Conservation (phyloP, 1,140 invertebrate genomes). For the Agrilus planipennis region DNA sequence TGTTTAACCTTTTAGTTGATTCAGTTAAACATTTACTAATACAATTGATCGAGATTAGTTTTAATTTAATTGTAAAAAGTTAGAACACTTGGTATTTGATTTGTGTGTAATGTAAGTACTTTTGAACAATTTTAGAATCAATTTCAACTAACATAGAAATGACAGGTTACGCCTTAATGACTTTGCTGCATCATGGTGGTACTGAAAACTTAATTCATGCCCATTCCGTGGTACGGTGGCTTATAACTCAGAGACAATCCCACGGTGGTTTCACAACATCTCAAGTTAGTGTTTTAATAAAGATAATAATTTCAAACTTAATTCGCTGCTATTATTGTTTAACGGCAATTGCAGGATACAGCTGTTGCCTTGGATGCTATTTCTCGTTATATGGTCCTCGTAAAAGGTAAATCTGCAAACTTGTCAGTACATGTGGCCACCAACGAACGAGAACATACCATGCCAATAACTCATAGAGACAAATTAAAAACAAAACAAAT, state of each 20-base stretch:
- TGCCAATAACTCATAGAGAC: conserved; percentile 15
- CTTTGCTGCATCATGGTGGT: conserved; percentile 41
- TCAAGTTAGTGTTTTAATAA: conserved; percentile 13
- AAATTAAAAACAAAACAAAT: conserved; percentile 19
- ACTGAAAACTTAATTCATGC: conserved; percentile 45
- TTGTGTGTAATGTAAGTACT: too few relatives aligned
- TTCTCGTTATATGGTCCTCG: conserved; percentile 36
- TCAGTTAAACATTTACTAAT: too few relatives aligned
- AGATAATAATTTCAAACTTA: background rate
- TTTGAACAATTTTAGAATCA: too few relatives aligned
- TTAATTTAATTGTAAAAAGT: too few relatives aligned
- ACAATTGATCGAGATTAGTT: too few relatives aligned
- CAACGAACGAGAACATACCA: conserved; percentile 10
- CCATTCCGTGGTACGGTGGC: conserved; percentile 45
- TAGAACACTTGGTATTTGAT: too few relatives aligned
- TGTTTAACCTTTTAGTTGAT: too few relatives aligned
- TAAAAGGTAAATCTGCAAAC: conserved; percentile 16
- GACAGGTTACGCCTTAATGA: conserved; percentile 53
- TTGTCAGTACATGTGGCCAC: conserved; percentile 16
- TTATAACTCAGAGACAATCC: conserved; percentile 52
- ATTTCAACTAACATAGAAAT: conserved; percentile 45
- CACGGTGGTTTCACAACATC: conserved; percentile 58
- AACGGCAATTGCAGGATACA: conserved; percentile 39
- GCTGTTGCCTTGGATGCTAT: conserved; percentile 49
- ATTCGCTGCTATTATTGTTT: background rate